Base-by-base conservation (phyloP, 1,140 invertebrate species). In the Listronotus oregonensis region DNA sequence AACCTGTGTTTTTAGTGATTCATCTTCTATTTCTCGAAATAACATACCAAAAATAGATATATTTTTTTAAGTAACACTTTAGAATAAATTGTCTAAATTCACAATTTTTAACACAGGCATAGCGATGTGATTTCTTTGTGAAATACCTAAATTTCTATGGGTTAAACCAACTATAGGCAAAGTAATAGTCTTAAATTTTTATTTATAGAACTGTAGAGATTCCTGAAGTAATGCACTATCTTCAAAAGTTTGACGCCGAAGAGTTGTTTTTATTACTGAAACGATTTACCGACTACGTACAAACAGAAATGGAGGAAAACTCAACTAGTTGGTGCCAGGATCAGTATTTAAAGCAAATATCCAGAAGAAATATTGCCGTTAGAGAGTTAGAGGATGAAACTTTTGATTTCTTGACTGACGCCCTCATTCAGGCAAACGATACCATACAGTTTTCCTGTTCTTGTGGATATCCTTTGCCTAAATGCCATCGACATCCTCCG, bases 401-500 rank as follows among this genome's bases (percentile, higher is more conserved):
- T 51, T 55, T 74, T 31, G 46, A 71, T 8, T 73, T 66, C 64
- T 31, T 75, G 46, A 60, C 42, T 31, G 66, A 74, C 2, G 61
- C 64, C 14, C 72, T 77, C 64, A 17, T 72, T 8, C 46, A 50
- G 14, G 15, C 64, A 49, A 75, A 74, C 64, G 47, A 57, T 34
- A 18, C 40, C 15, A 31, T 64, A 44, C 39, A 64, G 46, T 58
- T 61, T 47, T 34, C 42, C 34, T 79, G 77, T 66, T 17, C 31
- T 15, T 79, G 77, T 59, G 65, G 60, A 14, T 78, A 72, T 73
- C 77, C 77, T 10, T 66, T 75, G 57, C 75, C 77, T 34, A 71
- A 56, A 56, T 68, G 70, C 15, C 56, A 68, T 44, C 60, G 55
- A 55, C 44, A 66, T 15, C 15, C 15, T 46, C 52, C 69, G 55